Percentiles rank a stretch among this genome's conserved stretches.
Conservation (phyloP, 2,113 vertebrate species). For the Lepisosteus osseus region DNA sequence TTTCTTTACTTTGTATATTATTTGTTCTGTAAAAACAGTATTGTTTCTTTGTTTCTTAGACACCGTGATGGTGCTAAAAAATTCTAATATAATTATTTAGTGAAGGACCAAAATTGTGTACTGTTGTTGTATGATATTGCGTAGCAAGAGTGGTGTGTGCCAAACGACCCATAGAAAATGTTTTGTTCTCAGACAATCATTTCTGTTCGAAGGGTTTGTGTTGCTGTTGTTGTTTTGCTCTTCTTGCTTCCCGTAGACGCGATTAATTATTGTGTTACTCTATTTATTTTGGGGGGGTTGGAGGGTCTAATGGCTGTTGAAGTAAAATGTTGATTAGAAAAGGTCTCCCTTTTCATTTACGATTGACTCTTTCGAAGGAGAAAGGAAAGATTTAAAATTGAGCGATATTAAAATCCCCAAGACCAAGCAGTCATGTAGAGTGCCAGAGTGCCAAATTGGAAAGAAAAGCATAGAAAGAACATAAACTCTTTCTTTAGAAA, state of each 20-base stretch:
- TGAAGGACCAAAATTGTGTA: slow-evolving; percentile 92
- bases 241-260: slow-evolving; percentile 49
- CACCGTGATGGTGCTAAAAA: slow-evolving; percentile 68
- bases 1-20: slow-evolving; percentile 65
- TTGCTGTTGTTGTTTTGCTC: slow-evolving; percentile 54
- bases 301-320: slow-evolving; percentile 42
- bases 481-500: too few species aligned
- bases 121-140: slow-evolving; percentile 69
- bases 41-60: slow-evolving; percentile 66
- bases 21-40: slow-evolving; percentile 87
- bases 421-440: slow-evolving; percentile 40
- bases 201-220: slow-evolving; percentile 63
- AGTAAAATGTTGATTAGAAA: slow-evolving; percentile 50
- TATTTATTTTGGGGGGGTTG: slow-evolving; percentile 61
- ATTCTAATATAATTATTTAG: slow-evolving; percentile 90
- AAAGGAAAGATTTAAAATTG: slow-evolving; percentile 34
- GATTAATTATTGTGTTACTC: slow-evolving; percentile 67
- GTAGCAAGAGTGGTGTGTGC: slow-evolving; percentile 76
- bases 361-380: slow-evolving; percentile 58
- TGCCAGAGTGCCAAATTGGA: slow-evolving; percentile 63
- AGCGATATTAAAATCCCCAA: slow-evolving; percentile 57
- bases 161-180: slow-evolving; percentile 72
- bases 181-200: slow-evolving; percentile 85
- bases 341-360: slow-evolving; percentile 40
- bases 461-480: slow-evolving; percentile 32